Conservation (phyloP, 2,113 vertebrate genomes). For the Anoplopoma fimbria region DNA sequence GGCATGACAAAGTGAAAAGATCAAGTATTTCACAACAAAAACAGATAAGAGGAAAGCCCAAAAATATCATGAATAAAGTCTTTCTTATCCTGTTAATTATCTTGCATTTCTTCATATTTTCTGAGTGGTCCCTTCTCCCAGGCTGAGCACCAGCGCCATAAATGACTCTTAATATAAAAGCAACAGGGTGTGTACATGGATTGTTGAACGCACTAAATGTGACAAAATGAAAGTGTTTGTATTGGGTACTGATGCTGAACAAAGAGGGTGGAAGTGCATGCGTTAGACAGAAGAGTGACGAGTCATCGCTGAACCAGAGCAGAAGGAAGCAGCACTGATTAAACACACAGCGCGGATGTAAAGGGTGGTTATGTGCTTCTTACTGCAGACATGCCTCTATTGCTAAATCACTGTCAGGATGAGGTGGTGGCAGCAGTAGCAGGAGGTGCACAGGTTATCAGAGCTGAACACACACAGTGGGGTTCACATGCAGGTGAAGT, state of each 20-base stretch:
- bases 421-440: constrained; percentile 3
- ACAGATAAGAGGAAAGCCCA: neutral
- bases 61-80: too few species aligned
- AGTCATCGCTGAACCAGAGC: neutral
- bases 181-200: neutral
- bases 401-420: constrained; percentile 43
- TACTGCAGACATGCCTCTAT: constrained; percentile 21
- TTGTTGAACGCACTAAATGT: neutral
- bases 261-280: neutral
- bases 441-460: constrained; percentile 54
- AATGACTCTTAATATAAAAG: neutral
- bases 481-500: constrained; percentile 74
- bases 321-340: neutral
- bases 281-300: neutral
- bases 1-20: neutral
- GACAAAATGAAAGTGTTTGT: neutral
- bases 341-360: neutral
- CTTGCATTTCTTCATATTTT: neutral
- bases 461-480: constrained; percentile 55
- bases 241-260: neutral
- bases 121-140: neutral
- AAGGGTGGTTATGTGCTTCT: constrained; percentile 6
- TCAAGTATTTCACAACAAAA: neutral
- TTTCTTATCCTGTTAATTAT: neutral
- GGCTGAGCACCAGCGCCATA: neutral